phyloP scores from a whole-genome alignment of 2,113 vertebrate genomes.

The Eurystomus gularis region DNA sequence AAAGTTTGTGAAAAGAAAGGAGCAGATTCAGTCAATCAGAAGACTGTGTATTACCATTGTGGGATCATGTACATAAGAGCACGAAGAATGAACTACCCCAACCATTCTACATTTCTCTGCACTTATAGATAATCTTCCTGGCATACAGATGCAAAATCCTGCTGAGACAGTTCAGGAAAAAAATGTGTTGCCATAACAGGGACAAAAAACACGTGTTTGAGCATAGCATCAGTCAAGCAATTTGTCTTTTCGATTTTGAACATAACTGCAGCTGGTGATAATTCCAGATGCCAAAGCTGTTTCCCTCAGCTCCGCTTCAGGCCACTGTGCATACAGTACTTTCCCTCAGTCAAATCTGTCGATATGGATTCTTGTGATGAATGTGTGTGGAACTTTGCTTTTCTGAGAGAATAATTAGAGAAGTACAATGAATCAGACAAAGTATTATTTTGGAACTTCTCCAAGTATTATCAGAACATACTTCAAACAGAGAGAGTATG shows the following conservation, averaged over 20 bases:
- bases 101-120: neutral
- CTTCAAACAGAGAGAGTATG: neutral
- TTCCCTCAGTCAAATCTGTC: neutral
- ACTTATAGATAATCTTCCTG: neutral
- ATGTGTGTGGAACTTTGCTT: neutral
- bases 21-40: neutral
- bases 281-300: neutral
- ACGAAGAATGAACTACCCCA: neutral
- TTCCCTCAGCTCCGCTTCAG: neutral
- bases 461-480: neutral
- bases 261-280: neutral
- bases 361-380: neutral
- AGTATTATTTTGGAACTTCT: neutral
- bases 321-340: neutral
- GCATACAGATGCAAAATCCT: neutral
- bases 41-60: neutral
- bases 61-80: neutral
- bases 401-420: neutral
- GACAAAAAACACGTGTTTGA: neutral
- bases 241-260: neutral
- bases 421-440: neutral
- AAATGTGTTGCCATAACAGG: neutral
- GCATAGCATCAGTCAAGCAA: neutral
- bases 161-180: neutral
- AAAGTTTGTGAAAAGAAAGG: neutral